phyloP scores from a whole-genome alignment of 1,140 invertebrate genomes.

The Zaprionus africanus region DNA sequence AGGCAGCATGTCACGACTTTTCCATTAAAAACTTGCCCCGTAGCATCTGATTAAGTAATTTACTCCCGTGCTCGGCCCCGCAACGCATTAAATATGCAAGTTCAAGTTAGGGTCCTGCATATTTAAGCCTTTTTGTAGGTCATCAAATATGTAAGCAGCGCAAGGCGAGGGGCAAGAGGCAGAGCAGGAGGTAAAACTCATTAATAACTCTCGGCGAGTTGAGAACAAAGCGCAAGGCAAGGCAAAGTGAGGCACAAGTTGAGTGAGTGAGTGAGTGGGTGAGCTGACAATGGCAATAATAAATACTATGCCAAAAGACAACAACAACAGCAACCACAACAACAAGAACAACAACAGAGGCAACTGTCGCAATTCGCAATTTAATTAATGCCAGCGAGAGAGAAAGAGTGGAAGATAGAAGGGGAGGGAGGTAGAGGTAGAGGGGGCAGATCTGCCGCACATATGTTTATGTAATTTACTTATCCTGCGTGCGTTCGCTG shows the following conservation, averaged over 20 bases:
- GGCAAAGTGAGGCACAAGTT: slow-evolving; percentile 4
- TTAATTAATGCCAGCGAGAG: slow-evolving; percentile 66
- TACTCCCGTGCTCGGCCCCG: slow-evolving; percentile 46
- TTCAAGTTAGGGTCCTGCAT: slow-evolving; percentile 68
- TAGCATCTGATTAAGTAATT: slow-evolving; percentile 74
- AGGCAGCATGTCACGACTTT: slow-evolving; percentile 14
- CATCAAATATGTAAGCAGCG: slow-evolving; percentile 68
- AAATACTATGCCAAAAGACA: slow-evolving; percentile 47
- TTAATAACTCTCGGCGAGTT: slow-evolving; percentile 71
- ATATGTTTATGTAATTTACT: slow-evolving; percentile 69
- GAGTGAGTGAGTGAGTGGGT: neutral
- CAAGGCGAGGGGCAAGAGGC: neutral
- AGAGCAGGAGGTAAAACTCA: slow-evolving; percentile 53
- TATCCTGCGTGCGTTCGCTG: slow-evolving; percentile 45
- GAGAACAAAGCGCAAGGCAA: slow-evolving; percentile 20
- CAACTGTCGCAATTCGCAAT: slow-evolving; percentile 61
- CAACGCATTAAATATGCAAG: slow-evolving; percentile 70
- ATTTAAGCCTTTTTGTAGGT: slow-evolving; percentile 69
- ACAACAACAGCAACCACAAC: slow-evolving; percentile 48
- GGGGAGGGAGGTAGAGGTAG: neutral
- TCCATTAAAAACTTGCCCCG: slow-evolving; percentile 49
- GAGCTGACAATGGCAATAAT: slow-evolving; percentile 32
- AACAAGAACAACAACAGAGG: slow-evolving; percentile 40
- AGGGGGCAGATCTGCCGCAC: neutral
- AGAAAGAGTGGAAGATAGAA: neutral